These are phyloP conservation scores for Platycnemis pennipes DNA, from an alignment of 2,888 invertebrate species.

Conservation along the genomic window DNA sequence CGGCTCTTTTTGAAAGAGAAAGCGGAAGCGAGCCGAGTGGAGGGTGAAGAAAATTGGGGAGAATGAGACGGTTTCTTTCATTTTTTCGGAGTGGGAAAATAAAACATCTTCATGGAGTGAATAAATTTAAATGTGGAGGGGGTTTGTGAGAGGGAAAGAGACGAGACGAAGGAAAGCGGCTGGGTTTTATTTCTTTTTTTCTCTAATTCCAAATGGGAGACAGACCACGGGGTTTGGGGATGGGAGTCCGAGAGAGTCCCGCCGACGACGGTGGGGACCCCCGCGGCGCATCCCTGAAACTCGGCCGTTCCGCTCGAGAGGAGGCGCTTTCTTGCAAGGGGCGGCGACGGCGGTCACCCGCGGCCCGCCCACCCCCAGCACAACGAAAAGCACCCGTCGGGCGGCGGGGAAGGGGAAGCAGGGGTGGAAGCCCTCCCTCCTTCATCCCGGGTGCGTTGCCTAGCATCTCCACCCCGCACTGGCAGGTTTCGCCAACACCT, in stretches of 20 bases:
- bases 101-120: not conserved
- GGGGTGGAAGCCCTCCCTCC: not conserved
- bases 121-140: not conserved
- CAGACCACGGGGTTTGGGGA: no score
- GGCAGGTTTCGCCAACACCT: not conserved
- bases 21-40: not conserved
- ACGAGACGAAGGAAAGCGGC: not conserved
- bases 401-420: not conserved
- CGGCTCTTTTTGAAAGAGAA: conserved; percentile 2
- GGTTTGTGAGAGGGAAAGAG: no score
- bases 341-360: not conserved
- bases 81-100: not conserved
- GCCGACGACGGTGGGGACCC: conserved; percentile 37
- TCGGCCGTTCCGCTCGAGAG: conserved; percentile 29
- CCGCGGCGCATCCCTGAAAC: conserved; percentile 55
- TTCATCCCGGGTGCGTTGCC: not conserved
- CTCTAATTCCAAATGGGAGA: not conserved
- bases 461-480: not conserved
- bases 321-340: conserved; percentile 27
- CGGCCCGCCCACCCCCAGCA: not conserved
- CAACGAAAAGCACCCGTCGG: not conserved
- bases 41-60: conserved; percentile 4
- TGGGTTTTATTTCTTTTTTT: not conserved
- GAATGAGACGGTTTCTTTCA: not conserved
- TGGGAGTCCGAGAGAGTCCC: not conserved